Percentiles rank a stretch among this genome's conserved stretches.
Conservation (phyloP, 1,140 invertebrate species). For the Heliothis virescens region DNA sequence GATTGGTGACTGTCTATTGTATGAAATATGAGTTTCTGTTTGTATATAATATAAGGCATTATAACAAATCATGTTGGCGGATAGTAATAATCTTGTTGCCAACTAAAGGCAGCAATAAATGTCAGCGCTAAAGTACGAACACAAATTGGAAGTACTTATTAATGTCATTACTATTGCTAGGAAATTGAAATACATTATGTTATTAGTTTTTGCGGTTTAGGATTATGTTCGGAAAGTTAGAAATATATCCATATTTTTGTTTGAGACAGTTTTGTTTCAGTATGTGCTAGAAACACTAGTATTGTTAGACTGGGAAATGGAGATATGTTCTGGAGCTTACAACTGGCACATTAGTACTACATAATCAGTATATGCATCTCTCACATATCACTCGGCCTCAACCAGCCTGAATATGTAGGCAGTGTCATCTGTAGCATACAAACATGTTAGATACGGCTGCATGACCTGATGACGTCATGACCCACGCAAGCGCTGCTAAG, state of each 20-base stretch:
- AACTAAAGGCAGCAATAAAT: slow-evolving; percentile 28
- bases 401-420: no score
- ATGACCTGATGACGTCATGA: no score
- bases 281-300: no score
- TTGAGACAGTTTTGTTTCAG: no score
- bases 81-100: slow-evolving; percentile 40
- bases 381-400: no score
- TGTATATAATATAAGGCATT: slow-evolving; percentile 32
- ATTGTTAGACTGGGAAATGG: no score
- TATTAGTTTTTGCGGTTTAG: slow-evolving; percentile 17
- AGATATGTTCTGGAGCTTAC: no score
- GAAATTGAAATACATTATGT: slow-evolving; percentile 17
- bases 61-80: slow-evolving; percentile 28
- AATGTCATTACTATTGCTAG: slow-evolving; percentile 19
- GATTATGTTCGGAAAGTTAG: neutral
- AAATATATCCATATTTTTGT: neutral
- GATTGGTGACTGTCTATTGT: slow-evolving; percentile 42
- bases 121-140: slow-evolving; percentile 29
- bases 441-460: neutral
- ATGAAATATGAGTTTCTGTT: slow-evolving; percentile 36
- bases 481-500: no score
- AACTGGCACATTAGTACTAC: no score
- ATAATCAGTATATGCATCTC: no score
- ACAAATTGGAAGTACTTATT: slow-evolving; percentile 38
- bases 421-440: neutral